These are phyloP conservation scores for Caenorhabditis panamensis DNA, from an alignment of 2,888 invertebrate genomes.

Conservation along the genomic window DNA sequence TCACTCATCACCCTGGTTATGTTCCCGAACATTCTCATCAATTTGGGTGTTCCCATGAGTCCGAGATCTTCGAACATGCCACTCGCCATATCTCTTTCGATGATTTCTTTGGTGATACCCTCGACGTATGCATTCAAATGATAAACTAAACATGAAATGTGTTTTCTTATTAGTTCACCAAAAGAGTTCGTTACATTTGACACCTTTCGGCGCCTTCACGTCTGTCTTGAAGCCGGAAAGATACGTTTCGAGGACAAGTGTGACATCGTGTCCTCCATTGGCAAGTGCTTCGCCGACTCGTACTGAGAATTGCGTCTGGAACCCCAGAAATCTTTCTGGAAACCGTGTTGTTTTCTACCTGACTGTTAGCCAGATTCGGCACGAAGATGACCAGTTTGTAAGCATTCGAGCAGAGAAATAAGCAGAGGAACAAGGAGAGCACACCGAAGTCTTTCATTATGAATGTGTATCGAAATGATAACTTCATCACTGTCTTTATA, in stretches of 20 bases:
- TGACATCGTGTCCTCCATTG: conserved; percentile 70
- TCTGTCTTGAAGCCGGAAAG: conserved; percentile 33
- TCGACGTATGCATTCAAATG: conserved; percentile 27
- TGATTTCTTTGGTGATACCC: conserved; percentile 28
- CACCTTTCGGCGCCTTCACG: conserved; percentile 41
- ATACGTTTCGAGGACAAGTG: conserved; percentile 51
- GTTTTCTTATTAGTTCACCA: neutral
- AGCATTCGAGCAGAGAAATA: neutral
- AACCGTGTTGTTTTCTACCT: conserved; percentile 57
- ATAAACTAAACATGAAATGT: conserved; percentile 1
- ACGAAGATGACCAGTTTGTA: conserved; percentile 69
- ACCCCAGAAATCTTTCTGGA: neutral
- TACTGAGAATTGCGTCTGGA: neutral
- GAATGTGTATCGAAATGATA: too few relatives aligned
- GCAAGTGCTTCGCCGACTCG: conserved; percentile 30
- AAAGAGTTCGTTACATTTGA: conserved; percentile 18
- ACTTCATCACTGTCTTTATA: conserved; percentile 35
- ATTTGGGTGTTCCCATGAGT: conserved; percentile 35
- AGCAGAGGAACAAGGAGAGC: conserved; percentile 14
- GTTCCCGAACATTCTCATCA: conserved; percentile 46
- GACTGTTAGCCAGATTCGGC: conserved; percentile 70
- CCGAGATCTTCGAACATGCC: conserved; percentile 60
- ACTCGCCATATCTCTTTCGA: conserved; percentile 61
- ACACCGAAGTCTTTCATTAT: too few relatives aligned
- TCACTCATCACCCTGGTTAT: conserved; percentile 33